phyloP scores from a whole-genome alignment of 2,113 vertebrate species.

The Octodon degus region DNA sequence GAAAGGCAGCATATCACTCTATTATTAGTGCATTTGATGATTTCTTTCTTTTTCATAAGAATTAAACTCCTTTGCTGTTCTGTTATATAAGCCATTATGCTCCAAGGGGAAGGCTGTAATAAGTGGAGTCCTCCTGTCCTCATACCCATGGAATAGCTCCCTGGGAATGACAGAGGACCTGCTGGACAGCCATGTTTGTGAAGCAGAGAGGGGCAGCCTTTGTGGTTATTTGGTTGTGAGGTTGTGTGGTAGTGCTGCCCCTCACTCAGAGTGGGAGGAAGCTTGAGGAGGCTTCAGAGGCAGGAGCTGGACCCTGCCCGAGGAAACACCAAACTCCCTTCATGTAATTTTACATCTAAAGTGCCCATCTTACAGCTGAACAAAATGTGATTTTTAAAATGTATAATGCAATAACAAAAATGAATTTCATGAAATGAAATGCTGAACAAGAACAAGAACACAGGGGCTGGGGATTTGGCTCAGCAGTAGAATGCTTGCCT shows the following conservation, averaged over 20 bases:
- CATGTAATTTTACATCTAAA: background rate
- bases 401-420: background rate
- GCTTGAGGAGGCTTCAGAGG: background rate
- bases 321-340: background rate
- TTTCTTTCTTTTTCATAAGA: background rate
- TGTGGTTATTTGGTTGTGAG: background rate
- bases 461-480: no score
- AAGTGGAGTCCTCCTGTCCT: background rate
- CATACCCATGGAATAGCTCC: slow-evolving; percentile 1
- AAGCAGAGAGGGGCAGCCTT: background rate
- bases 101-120: slow-evolving; percentile 22
- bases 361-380: background rate
- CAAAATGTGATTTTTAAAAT: background rate
- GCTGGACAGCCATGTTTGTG: background rate
- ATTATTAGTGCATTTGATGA: background rate
- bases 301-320: background rate
- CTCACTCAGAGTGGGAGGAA: background rate
- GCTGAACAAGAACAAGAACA: background rate
- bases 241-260: background rate
- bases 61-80: background rate
- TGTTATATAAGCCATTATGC: background rate
- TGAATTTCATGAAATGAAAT: background rate
- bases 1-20: background rate
- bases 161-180: background rate
- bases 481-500: no score